phyloP scores from a whole-genome alignment of 2,888 invertebrate species.

The Pogonocherus hispidulus region DNA sequence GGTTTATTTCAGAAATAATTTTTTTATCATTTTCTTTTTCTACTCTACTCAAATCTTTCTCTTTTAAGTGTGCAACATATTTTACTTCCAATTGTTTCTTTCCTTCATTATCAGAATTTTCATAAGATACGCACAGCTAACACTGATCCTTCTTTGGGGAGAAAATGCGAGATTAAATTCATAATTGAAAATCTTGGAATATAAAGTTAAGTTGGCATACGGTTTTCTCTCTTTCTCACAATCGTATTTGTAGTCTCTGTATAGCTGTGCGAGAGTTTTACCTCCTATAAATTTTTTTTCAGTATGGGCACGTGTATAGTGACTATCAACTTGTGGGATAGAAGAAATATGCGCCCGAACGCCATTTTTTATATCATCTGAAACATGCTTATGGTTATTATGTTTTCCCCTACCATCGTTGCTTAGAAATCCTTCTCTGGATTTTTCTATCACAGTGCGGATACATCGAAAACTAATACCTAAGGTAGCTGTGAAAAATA shows the following conservation, averaged over 20 bases:
- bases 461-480: slow-evolving; percentile 34
- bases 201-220: slow-evolving; percentile 19
- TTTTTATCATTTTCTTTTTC: slow-evolving; percentile 37
- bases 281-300: slow-evolving; percentile 34
- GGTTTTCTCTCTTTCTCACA: slow-evolving; percentile 10
- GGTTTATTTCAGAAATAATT: slow-evolving; percentile 2
- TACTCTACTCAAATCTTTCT: slow-evolving; percentile 28
- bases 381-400: slow-evolving; percentile 13
- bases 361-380: slow-evolving; percentile 30
- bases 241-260: slow-evolving; percentile 27
- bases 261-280: slow-evolving; percentile 34
- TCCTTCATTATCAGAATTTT: slow-evolving; percentile 32
- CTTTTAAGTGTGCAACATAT: slow-evolving; percentile 26
- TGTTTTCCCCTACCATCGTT: slow-evolving; percentile 38
- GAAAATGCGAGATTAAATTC: slow-evolving; percentile 38
- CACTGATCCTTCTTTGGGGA: slow-evolving; percentile 39
- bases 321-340: slow-evolving; percentile 33
- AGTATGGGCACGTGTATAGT: slow-evolving; percentile 35
- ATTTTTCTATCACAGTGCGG: no score
- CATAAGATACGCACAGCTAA: slow-evolving; percentile 26
- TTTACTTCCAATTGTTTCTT: no score
- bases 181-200: slow-evolving; percentile 26
- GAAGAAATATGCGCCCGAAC: slow-evolving; percentile 23
- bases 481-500: no score
- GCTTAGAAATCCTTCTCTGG: slow-evolving; percentile 28